These are phyloP conservation scores for Forbesichthys agassizii DNA, from an alignment of 2,113 vertebrate species.

Conservation along the genomic window DNA sequence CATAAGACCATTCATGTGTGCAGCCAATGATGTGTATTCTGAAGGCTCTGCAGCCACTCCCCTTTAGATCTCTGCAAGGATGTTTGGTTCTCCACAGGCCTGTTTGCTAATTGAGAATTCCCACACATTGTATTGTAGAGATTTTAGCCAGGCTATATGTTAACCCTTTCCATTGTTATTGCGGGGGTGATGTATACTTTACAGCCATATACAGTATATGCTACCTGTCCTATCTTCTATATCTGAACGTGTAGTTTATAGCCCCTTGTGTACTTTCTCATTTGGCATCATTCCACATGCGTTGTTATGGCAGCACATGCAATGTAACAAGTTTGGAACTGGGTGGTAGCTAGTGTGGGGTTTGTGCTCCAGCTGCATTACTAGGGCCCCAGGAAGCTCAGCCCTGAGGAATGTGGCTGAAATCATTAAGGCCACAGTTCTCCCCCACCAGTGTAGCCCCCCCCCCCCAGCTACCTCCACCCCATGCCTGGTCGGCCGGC, in stretches of 20 bases:
- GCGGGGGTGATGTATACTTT: not conserved
- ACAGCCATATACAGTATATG: too few species aligned
- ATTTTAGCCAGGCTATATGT: too few species aligned
- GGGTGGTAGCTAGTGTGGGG: not conserved
- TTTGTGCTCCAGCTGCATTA: conserved; percentile 16
- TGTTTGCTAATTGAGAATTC: conserved; percentile 34
- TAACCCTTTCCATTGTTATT: too few species aligned
- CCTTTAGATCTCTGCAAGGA: conserved; percentile 20
- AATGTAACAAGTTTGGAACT: not conserved
- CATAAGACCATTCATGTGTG: conserved; percentile 64
- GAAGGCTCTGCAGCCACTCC: conserved; percentile 24
- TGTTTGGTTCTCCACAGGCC: conserved; percentile 53
- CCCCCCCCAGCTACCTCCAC: conserved; percentile 51
- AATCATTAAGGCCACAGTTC: conserved; percentile 58
- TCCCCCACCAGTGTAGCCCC: conserved; percentile 37
- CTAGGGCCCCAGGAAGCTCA: conserved; percentile 36
- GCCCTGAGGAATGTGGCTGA: conserved; percentile 61
- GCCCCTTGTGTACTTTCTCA: too few species aligned
- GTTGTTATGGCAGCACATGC: too few species aligned
- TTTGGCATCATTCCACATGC: too few species aligned
- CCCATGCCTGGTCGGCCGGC: conserved; percentile 29
- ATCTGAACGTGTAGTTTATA: not conserved
- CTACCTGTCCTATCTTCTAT: too few species aligned
- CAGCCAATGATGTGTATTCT: conserved; percentile 36
- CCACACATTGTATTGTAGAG: too few species aligned